Percentiles rank a stretch among this genome's conserved stretches.
These are phyloP conservation scores for Phengaris arion DNA, from an alignment of 2,888 invertebrate species.

Conservation along the genomic window DNA sequence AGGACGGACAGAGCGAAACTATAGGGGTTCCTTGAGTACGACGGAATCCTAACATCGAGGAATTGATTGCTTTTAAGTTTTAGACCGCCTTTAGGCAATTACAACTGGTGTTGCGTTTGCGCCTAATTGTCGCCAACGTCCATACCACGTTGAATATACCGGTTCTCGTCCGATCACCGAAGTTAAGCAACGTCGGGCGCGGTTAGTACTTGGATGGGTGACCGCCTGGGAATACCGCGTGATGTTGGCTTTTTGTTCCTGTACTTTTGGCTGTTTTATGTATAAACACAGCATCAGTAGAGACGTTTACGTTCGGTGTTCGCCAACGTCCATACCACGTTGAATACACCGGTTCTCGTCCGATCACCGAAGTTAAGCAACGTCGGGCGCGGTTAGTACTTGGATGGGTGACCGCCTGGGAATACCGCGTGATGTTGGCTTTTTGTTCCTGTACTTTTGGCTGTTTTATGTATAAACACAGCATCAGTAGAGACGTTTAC, in stretches of 20 bases:
- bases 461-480: too few species aligned
- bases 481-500: too few species aligned
- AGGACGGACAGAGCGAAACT: too few species aligned
- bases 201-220: constrained; percentile 63
- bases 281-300: too few species aligned
- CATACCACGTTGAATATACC: constrained; percentile 38
- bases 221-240: constrained; percentile 34
- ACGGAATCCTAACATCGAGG: too few species aligned
- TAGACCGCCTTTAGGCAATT: neutral
- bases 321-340: constrained; percentile 38
- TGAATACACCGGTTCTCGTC: constrained; percentile 43
- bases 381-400: constrained; percentile 59
- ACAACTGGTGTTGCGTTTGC: neutral
- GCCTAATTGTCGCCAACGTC: constrained; percentile 31
- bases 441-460: neutral
- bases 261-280: too few species aligned
- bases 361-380: constrained; percentile 49
- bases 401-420: constrained; percentile 53
- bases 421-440: constrained; percentile 23
- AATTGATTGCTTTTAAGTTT: neutral
- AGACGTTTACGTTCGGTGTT: neutral
- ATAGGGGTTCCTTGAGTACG: too few species aligned
- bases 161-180: constrained; percentile 47
- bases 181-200: constrained; percentile 54
- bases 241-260: constrained; percentile 28